Base-by-base conservation (phyloP, 2,888 invertebrate genomes). In the Pandemis cinnamomeana region DNA sequence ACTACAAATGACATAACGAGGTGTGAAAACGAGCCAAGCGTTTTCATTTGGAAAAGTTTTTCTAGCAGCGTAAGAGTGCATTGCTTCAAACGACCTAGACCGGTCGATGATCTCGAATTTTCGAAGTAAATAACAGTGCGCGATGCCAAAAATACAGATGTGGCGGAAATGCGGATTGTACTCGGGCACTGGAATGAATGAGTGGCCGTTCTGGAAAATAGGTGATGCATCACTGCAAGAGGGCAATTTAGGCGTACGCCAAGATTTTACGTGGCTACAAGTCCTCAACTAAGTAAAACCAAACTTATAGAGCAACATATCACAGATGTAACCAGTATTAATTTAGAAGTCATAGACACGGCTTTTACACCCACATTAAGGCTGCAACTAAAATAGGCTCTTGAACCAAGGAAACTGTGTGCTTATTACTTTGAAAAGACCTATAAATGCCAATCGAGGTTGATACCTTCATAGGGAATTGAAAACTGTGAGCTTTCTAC, bases 101-200 rank as follows among this genome's bases (percentile, higher is more conserved):
- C 79, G 84, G 85, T 83, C 83, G 78, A 78, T 76, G 85, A 79
- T 77, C 85, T 76, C 78, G 55, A 78, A 69, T 70, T 77, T 77
- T 71, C 71, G 64, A 74, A 78, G 78, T 80, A 81, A 84, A 84
- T 81, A 82, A 80, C 80, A 67, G 66, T 63, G 67, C 66, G 63
- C 48, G 69, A 67, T 80, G 80, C 77, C 80, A 81, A 81, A 82
- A 82, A 82, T 71, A 74, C 53, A 27, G 36, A 42, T 36, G 60
- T 66, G 58, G 64, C 61, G 74, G 74, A 74, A 74, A 74, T 71
- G 73, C 48, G 42, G 44, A 63, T 60, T 69, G 48, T 62, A 44
- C 42, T 66, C 46, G 66, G 44, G 60, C 15, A 67, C 36, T 67
- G 67, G 62, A 69, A 67, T 71, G 67, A 71, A 67, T 48, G 20